These are phyloP conservation scores for Teleogryllus occipitalis DNA, from an alignment of 1,140 invertebrate genomes.

Conservation along the genomic window DNA sequence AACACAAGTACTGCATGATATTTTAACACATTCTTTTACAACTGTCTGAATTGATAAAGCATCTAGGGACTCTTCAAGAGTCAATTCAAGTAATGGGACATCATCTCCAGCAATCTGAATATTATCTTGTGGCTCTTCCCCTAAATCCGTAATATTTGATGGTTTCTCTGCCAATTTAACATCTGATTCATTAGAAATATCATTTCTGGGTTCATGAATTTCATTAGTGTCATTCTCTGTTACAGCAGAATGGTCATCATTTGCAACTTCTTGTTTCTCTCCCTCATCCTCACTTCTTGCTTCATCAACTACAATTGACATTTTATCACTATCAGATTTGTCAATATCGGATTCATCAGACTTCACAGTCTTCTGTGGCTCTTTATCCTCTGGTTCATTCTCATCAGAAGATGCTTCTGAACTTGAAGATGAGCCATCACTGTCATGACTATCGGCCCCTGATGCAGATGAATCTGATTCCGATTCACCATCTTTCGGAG, in stretches of 20 bases:
- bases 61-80: slow-evolving; percentile 61
- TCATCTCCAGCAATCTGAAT: slow-evolving; percentile 50
- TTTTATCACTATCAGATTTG: slow-evolving; percentile 40
- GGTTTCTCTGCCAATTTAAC: slow-evolving; percentile 17
- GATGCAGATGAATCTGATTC: slow-evolving; percentile 13
- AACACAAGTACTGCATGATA: slow-evolving; percentile 58
- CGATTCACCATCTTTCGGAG: slow-evolving; percentile 1
- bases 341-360: not conserved
- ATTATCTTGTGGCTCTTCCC: slow-evolving; percentile 27
- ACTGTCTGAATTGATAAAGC: slow-evolving; percentile 60
- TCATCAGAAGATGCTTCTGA: slow-evolving; percentile 13
- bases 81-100: slow-evolving; percentile 57
- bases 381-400: slow-evolving; percentile 18
- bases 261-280: slow-evolving; percentile 25
- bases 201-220: slow-evolving; percentile 17
- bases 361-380: slow-evolving; percentile 21
- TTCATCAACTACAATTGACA: slow-evolving; percentile 38
- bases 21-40: slow-evolving; percentile 59
- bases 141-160: slow-evolving; percentile 22
- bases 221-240: not conserved
- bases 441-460: not conserved
- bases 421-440: not conserved
- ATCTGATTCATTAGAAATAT: slow-evolving; percentile 11
- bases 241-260: not conserved
- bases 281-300: slow-evolving; percentile 27